Evolutionary conservation across 2,113 vertebrate species (phyloP).

Genomic region (Rana temporaria): DNA sequence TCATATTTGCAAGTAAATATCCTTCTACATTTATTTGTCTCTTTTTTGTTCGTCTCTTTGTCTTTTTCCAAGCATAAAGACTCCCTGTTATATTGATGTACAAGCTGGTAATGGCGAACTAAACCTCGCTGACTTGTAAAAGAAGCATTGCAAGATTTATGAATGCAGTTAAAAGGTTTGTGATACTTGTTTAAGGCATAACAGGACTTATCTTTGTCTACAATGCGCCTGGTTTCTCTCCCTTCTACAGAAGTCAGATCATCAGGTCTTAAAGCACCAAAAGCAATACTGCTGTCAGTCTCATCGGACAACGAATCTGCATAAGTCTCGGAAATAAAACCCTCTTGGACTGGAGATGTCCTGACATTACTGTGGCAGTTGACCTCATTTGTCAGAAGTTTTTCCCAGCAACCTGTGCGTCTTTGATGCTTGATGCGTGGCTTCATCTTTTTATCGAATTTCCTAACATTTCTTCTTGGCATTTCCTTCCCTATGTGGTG

Average conservation of each 20-base stretch:
- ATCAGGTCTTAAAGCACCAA: conserved; percentile 71
- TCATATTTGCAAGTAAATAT: conserved; percentile 83
- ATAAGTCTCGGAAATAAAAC: conserved; percentile 76
- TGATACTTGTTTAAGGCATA: conserved; percentile 92
- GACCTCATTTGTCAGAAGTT: conserved; percentile 12
- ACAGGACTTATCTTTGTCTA: conserved; percentile 89
- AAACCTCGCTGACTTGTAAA: conserved; percentile 91
- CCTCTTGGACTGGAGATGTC: conserved; percentile 59
- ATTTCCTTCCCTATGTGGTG: conserved; percentile 81
- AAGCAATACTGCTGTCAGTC: conserved; percentile 64
- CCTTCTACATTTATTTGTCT: conserved; percentile 80
- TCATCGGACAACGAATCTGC: conserved; percentile 76
- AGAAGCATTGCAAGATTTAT: conserved; percentile 89
- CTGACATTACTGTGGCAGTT: not conserved
- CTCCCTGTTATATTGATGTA: conserved; percentile 91
- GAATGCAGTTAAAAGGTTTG: conserved; percentile 94
- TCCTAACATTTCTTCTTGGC: conserved; percentile 66
- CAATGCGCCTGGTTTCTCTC: conserved; percentile 85
- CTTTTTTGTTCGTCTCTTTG: conserved; percentile 80
- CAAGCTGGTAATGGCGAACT: conserved; percentile 88
- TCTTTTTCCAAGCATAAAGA: conserved; percentile 91
- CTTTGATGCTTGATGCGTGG: not conserved
- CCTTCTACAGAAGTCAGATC: conserved; percentile 76
- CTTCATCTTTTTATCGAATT: conserved; percentile 60
- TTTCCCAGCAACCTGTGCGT: not conserved